These are phyloP conservation scores for Anhinga anhinga DNA, from an alignment of 2,113 vertebrate species.

Conservation along the genomic window DNA sequence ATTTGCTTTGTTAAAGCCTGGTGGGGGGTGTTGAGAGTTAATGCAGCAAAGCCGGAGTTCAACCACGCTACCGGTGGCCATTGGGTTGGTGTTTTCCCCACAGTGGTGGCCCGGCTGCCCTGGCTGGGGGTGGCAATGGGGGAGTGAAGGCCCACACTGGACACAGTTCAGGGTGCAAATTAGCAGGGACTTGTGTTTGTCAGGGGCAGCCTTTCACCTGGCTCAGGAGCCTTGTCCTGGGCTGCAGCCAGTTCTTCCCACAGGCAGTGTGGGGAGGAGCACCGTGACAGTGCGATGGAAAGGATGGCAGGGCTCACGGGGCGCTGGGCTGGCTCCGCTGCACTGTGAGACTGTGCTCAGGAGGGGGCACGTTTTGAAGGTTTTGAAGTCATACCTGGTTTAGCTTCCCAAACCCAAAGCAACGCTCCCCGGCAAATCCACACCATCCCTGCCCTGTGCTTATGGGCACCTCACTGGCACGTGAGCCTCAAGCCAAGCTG, in stretches of 20 bases:
- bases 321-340: not conserved
- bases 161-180: not conserved
- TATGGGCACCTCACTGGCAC: not conserved
- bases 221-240: not conserved
- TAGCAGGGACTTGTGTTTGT: not conserved
- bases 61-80: rapidly evolving
- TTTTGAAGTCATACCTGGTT: not conserved
- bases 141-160: not conserved
- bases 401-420: not conserved
- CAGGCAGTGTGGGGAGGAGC: rapidly evolving
- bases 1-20: not conserved
- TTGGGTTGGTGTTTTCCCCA: rapidly evolving
- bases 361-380: rapidly evolving
- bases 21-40: rapidly evolving
- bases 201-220: not conserved
- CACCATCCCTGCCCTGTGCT: not conserved
- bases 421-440: rapidly evolving
- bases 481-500: not conserved
- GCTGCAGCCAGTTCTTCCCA: not conserved
- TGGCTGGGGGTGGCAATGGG: not conserved
- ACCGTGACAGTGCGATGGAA: rapidly evolving
- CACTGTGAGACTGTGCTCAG: not conserved
- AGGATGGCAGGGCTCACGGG: not conserved
- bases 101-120: rapidly evolving
- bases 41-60: rapidly evolving